A percentile compares a stretch with the other conserved stretches of the same genome.
These are phyloP conservation scores for Hydrolagus affinis DNA, from an alignment of 2,113 vertebrate genomes.

Conservation along the genomic window DNA sequence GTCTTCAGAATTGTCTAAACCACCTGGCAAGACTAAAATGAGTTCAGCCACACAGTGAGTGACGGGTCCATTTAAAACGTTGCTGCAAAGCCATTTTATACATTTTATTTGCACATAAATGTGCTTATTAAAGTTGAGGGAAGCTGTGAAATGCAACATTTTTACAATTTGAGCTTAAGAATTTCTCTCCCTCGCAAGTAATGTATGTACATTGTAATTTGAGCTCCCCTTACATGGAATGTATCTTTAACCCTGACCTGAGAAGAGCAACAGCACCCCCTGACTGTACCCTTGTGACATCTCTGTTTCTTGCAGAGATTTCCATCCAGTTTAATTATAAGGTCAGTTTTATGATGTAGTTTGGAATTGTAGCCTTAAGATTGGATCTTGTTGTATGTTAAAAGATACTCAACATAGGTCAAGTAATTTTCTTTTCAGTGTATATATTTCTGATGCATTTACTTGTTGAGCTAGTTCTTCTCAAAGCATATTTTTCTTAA, in stretches of 20 bases:
- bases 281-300: background rate
- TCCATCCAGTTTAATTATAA: background rate
- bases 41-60: background rate
- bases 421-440: background rate
- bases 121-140: background rate
- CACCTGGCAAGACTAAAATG: background rate
- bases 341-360: background rate
- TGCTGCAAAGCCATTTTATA: background rate
- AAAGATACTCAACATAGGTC: background rate
- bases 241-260: background rate
- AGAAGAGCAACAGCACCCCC: background rate
- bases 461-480: background rate
- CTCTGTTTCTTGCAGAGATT: background rate
- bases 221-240: background rate
- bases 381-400: background rate
- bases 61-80: background rate
- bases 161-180: background rate
- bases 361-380: background rate
- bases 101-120: background rate
- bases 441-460: background rate
- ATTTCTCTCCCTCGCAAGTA: background rate
- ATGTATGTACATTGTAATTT: background rate
- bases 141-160: background rate
- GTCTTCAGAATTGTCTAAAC: background rate
- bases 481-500: too few relatives aligned